Percentiles rank a stretch among this genome's conserved stretches.
Conservation (phyloP, 1,140 invertebrate genomes). For the Nautilus pompilius region DNA sequence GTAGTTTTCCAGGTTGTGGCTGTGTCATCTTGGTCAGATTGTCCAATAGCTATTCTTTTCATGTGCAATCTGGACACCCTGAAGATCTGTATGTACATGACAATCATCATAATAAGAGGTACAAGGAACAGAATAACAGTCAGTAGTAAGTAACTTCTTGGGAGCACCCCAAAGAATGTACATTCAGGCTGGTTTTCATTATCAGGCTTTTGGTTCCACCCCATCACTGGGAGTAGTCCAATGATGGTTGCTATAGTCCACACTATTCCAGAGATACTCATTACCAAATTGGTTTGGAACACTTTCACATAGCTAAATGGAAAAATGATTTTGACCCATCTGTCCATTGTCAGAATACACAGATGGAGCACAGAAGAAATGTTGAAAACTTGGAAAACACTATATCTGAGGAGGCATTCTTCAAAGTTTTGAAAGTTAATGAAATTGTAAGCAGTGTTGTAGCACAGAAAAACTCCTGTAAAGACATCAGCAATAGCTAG, state of each 20-base stretch:
- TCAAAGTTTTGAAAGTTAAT: slow-evolving; percentile 10
- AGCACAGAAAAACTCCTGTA: slow-evolving; percentile 10
- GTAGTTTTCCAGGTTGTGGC: not conserved
- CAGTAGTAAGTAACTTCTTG: slow-evolving; percentile 3
- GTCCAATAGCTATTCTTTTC: not conserved
- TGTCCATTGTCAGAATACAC: slow-evolving; percentile 10
- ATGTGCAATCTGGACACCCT: slow-evolving; percentile 11
- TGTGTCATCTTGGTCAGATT: not conserved
- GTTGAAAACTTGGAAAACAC: not conserved
- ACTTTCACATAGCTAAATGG: slow-evolving; percentile 8
- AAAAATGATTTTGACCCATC: slow-evolving; percentile 17
- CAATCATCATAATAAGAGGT: slow-evolving; percentile 4
- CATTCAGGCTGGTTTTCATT: slow-evolving; percentile 4
- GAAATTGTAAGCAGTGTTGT: slow-evolving; percentile 14
- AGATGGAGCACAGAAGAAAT: slow-evolving; percentile 12
- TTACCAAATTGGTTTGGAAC: not conserved
- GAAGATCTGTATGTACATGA: slow-evolving; percentile 13
- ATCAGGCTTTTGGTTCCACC: not conserved
- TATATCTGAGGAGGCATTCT: slow-evolving; percentile 14
- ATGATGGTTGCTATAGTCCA: slow-evolving; percentile 4
- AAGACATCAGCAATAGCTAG: slow-evolving; percentile 12
- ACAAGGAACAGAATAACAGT: slow-evolving; percentile 5
- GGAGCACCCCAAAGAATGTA: slow-evolving; percentile 8
- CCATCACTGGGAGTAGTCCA: slow-evolving; percentile 3
- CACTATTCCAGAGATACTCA: not conserved